Conservation (phyloP, 92 coral and sea anemone species). For the Epizoanthus illoricatus region DNA sequence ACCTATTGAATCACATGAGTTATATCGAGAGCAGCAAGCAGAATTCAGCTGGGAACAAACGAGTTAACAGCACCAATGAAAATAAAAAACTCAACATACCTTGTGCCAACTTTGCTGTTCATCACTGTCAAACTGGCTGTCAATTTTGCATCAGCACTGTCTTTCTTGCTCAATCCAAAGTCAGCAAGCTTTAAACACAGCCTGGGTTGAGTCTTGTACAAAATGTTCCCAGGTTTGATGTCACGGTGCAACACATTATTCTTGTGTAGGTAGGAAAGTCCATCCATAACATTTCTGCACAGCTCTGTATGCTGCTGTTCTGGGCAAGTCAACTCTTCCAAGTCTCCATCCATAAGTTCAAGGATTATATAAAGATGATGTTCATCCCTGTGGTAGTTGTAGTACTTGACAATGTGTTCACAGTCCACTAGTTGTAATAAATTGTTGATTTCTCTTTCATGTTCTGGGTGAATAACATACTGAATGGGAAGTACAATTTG, state of each 20-base stretch:
- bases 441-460: slow-evolving; percentile 41
- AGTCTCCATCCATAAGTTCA: slow-evolving; percentile 68
- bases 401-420: slow-evolving; percentile 45
- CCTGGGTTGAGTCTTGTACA: slow-evolving; percentile 43
- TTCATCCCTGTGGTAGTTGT: slow-evolving; percentile 22
- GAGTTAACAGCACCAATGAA: too few relatives aligned
- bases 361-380: slow-evolving; percentile 44
- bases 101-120: too few relatives aligned
- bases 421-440: slow-evolving; percentile 39
- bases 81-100: too few relatives aligned
- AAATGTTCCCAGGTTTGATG: slow-evolving; percentile 67
- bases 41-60: too few relatives aligned
- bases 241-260: slow-evolving; percentile 57
- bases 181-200: slow-evolving; percentile 60
- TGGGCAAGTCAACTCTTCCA: slow-evolving; percentile 18
- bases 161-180: slow-evolving; percentile 42
- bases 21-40: too few relatives aligned
- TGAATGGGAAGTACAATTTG: slow-evolving; percentile 6
- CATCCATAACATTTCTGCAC: slow-evolving; percentile 36
- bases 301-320: not conserved
- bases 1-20: too few relatives aligned
- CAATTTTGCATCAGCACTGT: too few relatives aligned
- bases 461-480: not conserved
- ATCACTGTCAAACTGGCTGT: too few relatives aligned
- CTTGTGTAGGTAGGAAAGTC: slow-evolving; percentile 51